Base-by-base conservation (phyloP, 23 tunicate species). In the Halocynthia aurantium region DNA sequence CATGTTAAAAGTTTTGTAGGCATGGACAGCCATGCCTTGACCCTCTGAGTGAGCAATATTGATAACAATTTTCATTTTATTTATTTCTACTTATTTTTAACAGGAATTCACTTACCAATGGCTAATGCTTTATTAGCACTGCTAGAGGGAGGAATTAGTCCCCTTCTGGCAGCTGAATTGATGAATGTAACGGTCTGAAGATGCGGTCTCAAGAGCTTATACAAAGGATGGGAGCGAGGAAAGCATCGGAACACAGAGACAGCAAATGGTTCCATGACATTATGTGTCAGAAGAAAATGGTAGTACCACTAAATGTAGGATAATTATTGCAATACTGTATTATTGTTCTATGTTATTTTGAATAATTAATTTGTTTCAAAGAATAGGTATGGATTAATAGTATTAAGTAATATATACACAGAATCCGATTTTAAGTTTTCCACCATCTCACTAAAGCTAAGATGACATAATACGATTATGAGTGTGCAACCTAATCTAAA, bases 191-290 rank as follows among this genome's bases (percentile, higher is more conserved):
- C 74, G 15, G 87, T 77, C 53, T 73, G 78, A 6, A 88, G 57
- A 50, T 78, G 80, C 12, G 94, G 94, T 52, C 87, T 73, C 76
- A 88, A 62, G 15, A 83, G 76, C 54, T 88, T 87, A 60, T 82
- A 76, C 12, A 87, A 56, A 21, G 93, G 93, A 76, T 87, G 93
- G 53, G 64, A 61, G 20, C 86, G 72, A 6, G 93, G 86, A 19
- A 87, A 71, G 40, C 57, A 21, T 18, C 86, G 82, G 72, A 82
- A 87, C 52, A 74, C 61, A 7, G 83, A 78, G 17, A 82, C 52
- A 11, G 78, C 86, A 60, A 82, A 50, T 6, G 93, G 63, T 53
- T 82, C 93, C 72, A 78, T 87, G 52, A 82, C 53, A 54, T 61
- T 72, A 6, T 82, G 86, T 4, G 86, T 82, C 52, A 80, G 55